Conservation (phyloP, 2,888 invertebrate species). For the Lissocephala sabroskyi region DNA sequence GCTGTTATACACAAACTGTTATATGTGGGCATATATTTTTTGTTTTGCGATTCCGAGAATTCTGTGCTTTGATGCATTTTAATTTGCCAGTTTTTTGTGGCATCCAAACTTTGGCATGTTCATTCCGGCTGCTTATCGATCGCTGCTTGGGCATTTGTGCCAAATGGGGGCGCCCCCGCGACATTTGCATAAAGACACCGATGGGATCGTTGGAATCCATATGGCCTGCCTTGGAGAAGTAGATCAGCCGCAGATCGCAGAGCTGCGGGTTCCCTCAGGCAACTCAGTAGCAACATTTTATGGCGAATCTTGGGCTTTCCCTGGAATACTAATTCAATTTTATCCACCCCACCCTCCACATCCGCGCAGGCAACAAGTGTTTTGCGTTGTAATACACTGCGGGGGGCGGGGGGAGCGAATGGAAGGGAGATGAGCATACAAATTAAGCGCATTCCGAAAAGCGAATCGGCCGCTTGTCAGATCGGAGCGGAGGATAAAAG, state of each 20-base stretch:
- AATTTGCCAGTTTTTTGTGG: constrained; percentile 22
- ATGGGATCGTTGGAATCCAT: constrained; percentile 51
- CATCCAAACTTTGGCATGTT: constrained; percentile 42
- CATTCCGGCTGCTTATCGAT: constrained; percentile 43
- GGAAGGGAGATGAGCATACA: constrained; percentile 38
- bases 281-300: constrained; percentile 25
- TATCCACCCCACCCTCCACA: constrained; percentile 22
- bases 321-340: constrained; percentile 68
- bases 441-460: constrained; percentile 60
- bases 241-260: constrained; percentile 44
- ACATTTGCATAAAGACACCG: constrained; percentile 51
- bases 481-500: constrained; percentile 43
- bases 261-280: too few relatives aligned
- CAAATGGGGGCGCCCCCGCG: constrained; percentile 52
- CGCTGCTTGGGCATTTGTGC: constrained; percentile 48
- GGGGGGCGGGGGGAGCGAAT: constrained; percentile 27
- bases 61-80: constrained; percentile 10
- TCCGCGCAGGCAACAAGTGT: constrained; percentile 44
- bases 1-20: constrained; percentile 54
- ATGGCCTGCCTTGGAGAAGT: constrained; percentile 52
- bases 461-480: constrained; percentile 33
- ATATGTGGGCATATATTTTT: constrained; percentile 7
- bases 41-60: constrained; percentile 6
- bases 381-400: constrained; percentile 56
- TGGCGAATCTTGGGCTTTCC: constrained; percentile 8